Evolutionary conservation across 2,888 invertebrate species (phyloP), one percentile per base, ranked within the genome.

Genomic region (Limenitis arthemis): DNA sequence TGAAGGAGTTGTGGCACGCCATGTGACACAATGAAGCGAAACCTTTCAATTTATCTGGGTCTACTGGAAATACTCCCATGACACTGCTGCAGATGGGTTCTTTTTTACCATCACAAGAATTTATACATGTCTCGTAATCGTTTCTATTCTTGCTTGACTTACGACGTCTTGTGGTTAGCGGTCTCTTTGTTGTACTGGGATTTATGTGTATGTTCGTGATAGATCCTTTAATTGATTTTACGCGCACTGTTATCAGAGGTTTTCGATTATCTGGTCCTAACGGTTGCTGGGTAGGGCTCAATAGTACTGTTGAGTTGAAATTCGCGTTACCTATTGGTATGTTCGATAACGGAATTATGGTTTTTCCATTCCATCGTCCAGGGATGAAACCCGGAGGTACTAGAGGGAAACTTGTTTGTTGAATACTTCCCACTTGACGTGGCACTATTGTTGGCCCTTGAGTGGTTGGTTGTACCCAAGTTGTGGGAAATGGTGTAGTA

Each of bases 11-110:
- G 56, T 81, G 77, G 62, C 86, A 86, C 8, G 84, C 82, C 79
- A 86, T 78, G 55, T 86, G 84, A 50, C 86, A 86, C 40, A 83
- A 67, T 0, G 85, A 82, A 7, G 83, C 78, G 63, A 86, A 86
- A 38, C 84, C 85, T 59, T 77, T 83, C 47, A 86, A 64, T 5
- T 66, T 69, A n/a, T 80, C 69, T 1, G 81, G 70, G 54, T 83
- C 71, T 55, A 84, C 66, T 6, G 72, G 70, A 8, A 60, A 53
- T 4, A 71, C 64, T 0, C 78, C 72, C 31, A 73, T 56, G 4
- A 85, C 85, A 2, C 72, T 70, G 30, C 78, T 77, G 54, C 86
- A 86, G 53, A 86, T 75, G 0, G 77, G 79, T 28, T 75, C 70
- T 58, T 70, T 77, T 46, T 61, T 72, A 6, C 73, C 78, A 44